These are phyloP conservation scores for Xiphorhynchus elegans DNA, from an alignment of 2,113 vertebrate species.

Conservation along the genomic window DNA sequence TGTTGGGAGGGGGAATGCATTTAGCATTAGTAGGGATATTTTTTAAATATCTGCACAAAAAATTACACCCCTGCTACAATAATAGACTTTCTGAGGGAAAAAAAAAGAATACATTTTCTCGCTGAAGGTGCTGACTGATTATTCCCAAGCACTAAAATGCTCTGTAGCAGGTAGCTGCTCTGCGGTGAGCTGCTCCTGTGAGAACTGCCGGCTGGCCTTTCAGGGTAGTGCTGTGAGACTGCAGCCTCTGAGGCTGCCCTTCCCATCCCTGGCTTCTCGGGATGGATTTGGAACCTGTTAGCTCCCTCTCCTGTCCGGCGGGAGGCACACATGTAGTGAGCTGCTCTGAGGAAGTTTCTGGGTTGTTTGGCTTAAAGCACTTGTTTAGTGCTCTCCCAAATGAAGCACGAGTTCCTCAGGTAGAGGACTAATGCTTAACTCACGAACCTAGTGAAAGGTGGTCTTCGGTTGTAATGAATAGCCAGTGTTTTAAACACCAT, in stretches of 20 bases:
- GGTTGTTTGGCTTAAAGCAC: neutral
- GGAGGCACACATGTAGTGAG: neutral
- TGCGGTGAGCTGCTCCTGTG: neutral
- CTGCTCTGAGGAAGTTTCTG: neutral
- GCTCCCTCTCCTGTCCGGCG: conserved; percentile 34
- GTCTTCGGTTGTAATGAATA: neutral
- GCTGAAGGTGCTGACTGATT: neutral
- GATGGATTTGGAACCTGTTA: neutral
- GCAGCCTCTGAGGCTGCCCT: neutral
- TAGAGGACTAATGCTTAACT: neutral
- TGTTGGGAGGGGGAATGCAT: neutral
- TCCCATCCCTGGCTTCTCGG: neutral
- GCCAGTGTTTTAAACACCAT: neutral
- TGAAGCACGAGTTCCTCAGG: neutral
- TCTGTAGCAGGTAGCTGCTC: neutral
- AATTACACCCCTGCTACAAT: neutral
- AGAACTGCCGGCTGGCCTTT: neutral
- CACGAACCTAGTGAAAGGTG: neutral
- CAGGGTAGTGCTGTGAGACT: neutral
- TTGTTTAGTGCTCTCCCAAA: neutral
- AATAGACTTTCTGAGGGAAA: neutral
- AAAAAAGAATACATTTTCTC: neutral
- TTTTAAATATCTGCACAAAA: neutral
- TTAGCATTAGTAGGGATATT: neutral
- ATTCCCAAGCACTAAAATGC: neutral